Conservation (phyloP, 2,888 invertebrate species). For the Oasisia sp. region DNA sequence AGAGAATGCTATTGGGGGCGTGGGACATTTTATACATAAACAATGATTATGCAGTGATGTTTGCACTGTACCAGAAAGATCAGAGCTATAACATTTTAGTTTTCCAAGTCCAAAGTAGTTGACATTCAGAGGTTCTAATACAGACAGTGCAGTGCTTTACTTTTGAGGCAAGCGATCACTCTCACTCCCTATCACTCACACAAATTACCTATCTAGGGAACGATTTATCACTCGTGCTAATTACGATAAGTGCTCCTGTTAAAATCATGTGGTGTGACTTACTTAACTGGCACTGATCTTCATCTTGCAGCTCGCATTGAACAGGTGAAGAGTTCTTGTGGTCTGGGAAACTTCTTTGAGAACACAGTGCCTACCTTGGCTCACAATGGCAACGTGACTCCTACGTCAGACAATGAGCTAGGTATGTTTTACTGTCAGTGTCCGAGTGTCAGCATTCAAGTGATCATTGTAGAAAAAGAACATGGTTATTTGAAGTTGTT, state of each 20-base stretch:
- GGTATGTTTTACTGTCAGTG: slow-evolving; percentile 26
- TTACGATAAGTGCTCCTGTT: not conserved
- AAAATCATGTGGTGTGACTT: not conserved
- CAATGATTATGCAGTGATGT: too few relatives aligned
- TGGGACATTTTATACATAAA: too few relatives aligned
- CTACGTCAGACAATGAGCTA: slow-evolving; percentile 45
- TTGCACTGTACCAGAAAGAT: too few relatives aligned
- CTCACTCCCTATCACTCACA: too few relatives aligned
- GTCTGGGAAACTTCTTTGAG: slow-evolving; percentile 49
- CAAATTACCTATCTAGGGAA: too few relatives aligned
- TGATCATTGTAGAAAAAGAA: too few relatives aligned
- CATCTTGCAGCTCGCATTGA: slow-evolving; percentile 51
- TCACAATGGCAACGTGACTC: slow-evolving; percentile 50
- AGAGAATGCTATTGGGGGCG: too few relatives aligned
- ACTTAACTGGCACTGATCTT: not conserved
- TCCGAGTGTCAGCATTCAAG: too few relatives aligned
- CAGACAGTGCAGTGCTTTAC: not conserved
- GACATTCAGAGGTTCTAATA: not conserved
- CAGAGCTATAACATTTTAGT: not conserved
- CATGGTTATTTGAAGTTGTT: too few relatives aligned
- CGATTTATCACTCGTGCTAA: too few relatives aligned
- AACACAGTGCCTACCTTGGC: slow-evolving; percentile 52
- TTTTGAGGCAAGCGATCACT: not conserved
- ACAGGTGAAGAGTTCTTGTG: slow-evolving; percentile 52
- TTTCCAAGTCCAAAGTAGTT: not conserved